Conservation (phyloP, 2,797 vertebrate genomes). For the Cheirogaleus major region DNA sequence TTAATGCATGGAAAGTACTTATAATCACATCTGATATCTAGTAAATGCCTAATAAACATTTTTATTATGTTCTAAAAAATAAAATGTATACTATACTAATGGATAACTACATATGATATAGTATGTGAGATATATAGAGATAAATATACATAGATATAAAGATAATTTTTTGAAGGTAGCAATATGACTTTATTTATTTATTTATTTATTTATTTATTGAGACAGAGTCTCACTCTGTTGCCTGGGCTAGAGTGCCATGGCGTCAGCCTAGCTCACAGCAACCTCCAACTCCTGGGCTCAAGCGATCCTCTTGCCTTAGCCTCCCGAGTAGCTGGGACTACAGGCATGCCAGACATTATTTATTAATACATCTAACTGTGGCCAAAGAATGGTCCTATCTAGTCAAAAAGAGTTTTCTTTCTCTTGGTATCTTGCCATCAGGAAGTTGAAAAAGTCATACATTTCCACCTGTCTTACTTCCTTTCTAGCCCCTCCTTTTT, state of each 20-base stretch:
- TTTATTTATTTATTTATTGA: too few relatives aligned
- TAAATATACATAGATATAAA: neutral
- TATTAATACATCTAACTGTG: neutral
- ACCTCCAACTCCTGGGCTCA: too few relatives aligned
- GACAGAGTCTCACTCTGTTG: too few relatives aligned
- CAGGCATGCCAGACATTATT: neutral
- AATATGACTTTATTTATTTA: neutral
- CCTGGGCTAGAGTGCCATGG: too few relatives aligned
- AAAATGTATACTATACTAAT: neutral
- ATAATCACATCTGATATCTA: too few relatives aligned
- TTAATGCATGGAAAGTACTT: too few relatives aligned
- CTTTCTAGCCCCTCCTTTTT: neutral
- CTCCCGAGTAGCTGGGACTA: too few relatives aligned
- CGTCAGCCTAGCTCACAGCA: too few relatives aligned
- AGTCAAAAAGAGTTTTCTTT: conserved; percentile 34
- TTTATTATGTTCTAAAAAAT: neutral
- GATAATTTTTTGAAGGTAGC: neutral
- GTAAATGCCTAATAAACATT: too few relatives aligned
- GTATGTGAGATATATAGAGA: neutral
- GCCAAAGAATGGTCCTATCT: neutral
- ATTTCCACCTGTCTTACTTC: conserved; percentile 58
- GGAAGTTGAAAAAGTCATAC: conserved; percentile 72
- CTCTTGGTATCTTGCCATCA: conserved; percentile 72
- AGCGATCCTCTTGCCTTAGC: too few relatives aligned
- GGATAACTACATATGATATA: neutral